Evolutionary conservation across 2,888 invertebrate species (phyloP).

Genomic region (Xestia sexstrigata): DNA sequence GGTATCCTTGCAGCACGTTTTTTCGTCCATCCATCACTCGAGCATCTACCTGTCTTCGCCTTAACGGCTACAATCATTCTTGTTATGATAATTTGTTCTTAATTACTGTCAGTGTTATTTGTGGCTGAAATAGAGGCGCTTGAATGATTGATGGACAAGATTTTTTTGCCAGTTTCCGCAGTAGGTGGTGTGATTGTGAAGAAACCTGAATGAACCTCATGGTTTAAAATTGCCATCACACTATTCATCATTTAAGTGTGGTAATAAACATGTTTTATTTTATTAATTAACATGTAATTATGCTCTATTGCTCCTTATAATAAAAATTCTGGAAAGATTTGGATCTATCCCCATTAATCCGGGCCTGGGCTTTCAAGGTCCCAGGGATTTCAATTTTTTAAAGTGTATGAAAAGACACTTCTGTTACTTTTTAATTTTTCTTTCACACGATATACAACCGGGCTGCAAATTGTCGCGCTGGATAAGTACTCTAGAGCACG

Average conservation of each 20-base stretch:
- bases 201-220: background rate
- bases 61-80: constrained; percentile 51
- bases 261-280: too few species aligned
- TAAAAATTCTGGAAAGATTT: too few species aligned
- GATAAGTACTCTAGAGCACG: background rate
- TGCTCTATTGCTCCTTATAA: background rate
- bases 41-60: constrained; percentile 41
- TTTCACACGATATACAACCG: background rate
- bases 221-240: background rate
- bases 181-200: background rate
- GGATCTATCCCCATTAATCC: background rate
- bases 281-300: background rate
- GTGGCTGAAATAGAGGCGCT: constrained; percentile 35
- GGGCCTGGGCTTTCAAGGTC: background rate
- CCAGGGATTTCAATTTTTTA: background rate
- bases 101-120: constrained; percentile 66
- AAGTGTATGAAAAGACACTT: background rate
- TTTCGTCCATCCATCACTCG: background rate
- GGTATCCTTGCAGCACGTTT: constrained; percentile 21
- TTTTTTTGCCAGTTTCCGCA: background rate
- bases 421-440: background rate
- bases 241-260: background rate
- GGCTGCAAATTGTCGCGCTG: background rate
- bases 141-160: constrained; percentile 37
- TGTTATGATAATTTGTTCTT: constrained; percentile 75